A percentile compares a stretch with the other conserved stretches of the same genome.
Conservation (phyloP, 2,888 invertebrate genomes). For the Cartodere bifasciata region DNA sequence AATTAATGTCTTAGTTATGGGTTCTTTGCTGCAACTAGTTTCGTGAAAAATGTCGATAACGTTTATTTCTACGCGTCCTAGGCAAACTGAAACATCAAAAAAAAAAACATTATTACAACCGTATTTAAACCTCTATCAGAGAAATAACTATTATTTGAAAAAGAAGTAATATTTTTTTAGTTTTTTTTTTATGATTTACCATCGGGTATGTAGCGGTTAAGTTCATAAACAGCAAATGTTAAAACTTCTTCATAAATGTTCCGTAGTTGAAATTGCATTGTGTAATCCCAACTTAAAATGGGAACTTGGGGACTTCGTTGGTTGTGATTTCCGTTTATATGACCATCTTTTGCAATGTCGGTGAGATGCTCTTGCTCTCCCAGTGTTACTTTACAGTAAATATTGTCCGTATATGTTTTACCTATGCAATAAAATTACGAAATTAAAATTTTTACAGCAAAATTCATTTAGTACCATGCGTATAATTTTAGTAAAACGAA, state of each 20-base stretch:
- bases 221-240: slow-evolving; percentile 56
- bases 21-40: slow-evolving; percentile 44
- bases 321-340: slow-evolving; percentile 30
- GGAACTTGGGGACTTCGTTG: slow-evolving; percentile 29
- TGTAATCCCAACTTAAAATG: slow-evolving; percentile 54
- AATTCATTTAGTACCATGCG: not conserved
- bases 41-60: slow-evolving; percentile 49
- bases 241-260: slow-evolving; percentile 55
- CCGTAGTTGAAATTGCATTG: slow-evolving; percentile 64
- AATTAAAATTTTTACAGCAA: not conserved
- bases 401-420: slow-evolving; percentile 44
- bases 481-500: too few species aligned
- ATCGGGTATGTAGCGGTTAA: slow-evolving; percentile 59
- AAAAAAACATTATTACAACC: slow-evolving; percentile 1
- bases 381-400: slow-evolving; percentile 61
- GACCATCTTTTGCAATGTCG: slow-evolving; percentile 42
- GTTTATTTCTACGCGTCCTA: slow-evolving; percentile 56
- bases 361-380: slow-evolving; percentile 60
- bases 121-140: not conserved
- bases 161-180: not conserved
- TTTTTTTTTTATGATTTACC: slow-evolving; percentile 36
- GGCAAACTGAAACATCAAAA: slow-evolving; percentile 43
- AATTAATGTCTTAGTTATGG: slow-evolving; percentile 49
- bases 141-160: not conserved
- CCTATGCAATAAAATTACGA: slow-evolving; percentile 31